These are phyloP conservation scores for Pocillopora grandis DNA, from an alignment of 92 coral and sea anemone species.

Conservation along the genomic window DNA sequence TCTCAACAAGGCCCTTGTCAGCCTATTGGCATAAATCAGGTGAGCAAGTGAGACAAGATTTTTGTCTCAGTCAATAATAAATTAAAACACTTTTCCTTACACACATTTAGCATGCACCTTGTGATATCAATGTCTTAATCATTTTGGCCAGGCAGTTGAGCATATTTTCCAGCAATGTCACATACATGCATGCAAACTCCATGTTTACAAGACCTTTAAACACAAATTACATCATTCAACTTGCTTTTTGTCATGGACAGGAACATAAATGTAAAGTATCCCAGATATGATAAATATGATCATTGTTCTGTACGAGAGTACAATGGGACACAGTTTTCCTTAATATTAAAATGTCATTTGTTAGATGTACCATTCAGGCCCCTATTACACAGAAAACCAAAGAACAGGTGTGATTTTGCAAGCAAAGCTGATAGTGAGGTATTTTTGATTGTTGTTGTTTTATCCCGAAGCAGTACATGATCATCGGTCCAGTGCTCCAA, in stretches of 20 bases:
- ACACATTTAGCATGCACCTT: too few species aligned
- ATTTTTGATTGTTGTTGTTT: neutral
- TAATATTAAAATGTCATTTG: neutral
- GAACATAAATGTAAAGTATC: too few species aligned
- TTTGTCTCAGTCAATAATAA: neutral
- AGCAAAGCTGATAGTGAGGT: conserved; percentile 39
- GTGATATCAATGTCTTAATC: too few species aligned
- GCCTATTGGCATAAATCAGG: conserved; percentile 33
- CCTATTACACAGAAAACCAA: neutral
- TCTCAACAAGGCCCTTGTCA: neutral
- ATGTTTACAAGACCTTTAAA: too few species aligned
- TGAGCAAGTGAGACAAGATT: neutral
- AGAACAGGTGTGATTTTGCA: conserved; percentile 4
- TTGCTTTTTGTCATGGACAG: too few species aligned
- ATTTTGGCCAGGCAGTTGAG: too few species aligned
- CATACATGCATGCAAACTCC: too few species aligned
- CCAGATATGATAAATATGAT: neutral
- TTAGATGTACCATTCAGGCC: conserved; percentile 23
- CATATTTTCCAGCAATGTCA: too few species aligned
- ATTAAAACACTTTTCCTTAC: too few species aligned
- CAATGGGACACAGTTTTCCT: neutral
- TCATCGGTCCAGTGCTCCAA: too few species aligned
- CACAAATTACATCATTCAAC: too few species aligned
- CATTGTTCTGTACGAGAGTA: neutral
- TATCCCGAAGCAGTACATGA: too few species aligned